Conservation (phyloP, 2,797 vertebrate genomes). For the Mionectes olivaceus region DNA sequence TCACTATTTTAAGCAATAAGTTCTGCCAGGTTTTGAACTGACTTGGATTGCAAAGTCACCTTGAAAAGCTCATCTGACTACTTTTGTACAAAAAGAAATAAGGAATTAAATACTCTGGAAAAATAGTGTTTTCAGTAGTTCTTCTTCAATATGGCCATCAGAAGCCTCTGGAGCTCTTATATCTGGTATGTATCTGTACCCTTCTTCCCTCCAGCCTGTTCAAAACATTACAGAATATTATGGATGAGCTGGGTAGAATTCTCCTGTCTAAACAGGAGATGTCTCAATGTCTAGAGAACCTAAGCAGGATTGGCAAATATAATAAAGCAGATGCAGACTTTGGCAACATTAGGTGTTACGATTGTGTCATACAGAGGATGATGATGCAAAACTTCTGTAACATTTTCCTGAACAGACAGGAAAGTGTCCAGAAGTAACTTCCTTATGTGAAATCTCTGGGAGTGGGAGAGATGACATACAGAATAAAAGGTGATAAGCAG, state of each 20-base stretch:
- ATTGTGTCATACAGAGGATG: not conserved
- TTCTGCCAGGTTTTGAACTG: constrained; percentile 56
- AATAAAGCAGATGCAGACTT: not conserved
- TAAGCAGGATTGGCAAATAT: not conserved
- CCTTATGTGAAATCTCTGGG: not conserved
- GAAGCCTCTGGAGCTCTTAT: not conserved
- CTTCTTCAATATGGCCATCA: not conserved
- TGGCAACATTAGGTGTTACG: not conserved
- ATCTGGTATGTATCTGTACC: not conserved
- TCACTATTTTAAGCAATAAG: constrained; percentile 45
- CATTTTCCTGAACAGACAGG: not conserved
- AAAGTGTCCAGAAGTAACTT: not conserved
- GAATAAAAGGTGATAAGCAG: not conserved
- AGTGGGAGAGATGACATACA: not conserved
- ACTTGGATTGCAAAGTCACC: constrained; percentile 38
- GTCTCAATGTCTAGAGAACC: not conserved
- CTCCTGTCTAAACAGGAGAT: not conserved
- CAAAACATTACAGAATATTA: not conserved
- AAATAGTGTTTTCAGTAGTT: not conserved
- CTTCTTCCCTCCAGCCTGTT: not conserved
- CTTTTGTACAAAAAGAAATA: not conserved
- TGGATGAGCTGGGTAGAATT: not conserved
- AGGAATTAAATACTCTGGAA: not conserved
- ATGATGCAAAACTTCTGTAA: not conserved
- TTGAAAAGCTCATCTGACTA: constrained; percentile 49